A percentile compares a stretch with the other conserved stretches of the same genome.
phyloP scores from a whole-genome alignment of 2,797 vertebrate genomes.

The Sebastolobus altivelis region DNA sequence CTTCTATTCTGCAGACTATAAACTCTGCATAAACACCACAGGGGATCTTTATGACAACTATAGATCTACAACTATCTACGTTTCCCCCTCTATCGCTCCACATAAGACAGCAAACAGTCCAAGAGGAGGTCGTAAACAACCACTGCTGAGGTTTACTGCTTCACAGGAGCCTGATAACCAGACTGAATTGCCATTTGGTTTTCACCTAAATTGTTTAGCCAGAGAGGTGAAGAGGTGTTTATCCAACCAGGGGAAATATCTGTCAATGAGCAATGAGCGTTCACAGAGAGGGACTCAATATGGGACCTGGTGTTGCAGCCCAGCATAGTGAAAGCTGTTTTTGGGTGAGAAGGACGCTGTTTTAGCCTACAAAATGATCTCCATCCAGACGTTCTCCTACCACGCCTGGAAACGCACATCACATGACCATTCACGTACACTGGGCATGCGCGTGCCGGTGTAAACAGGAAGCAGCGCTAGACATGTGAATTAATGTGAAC shows the following conservation, averaged over 20 bases:
- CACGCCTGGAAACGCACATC: too few species aligned
- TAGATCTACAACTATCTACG: neutral
- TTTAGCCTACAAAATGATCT: neutral
- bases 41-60: neutral
- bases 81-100: neutral
- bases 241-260: neutral
- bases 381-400: too few species aligned
- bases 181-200: neutral
- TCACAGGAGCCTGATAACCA: neutral
- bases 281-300: neutral
- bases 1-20: neutral
- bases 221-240: neutral
- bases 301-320: neutral
- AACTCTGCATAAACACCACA: neutral
- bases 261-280: neutral
- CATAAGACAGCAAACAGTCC: neutral
- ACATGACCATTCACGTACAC: too few species aligned
- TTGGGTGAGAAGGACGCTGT: neutral
- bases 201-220: neutral
- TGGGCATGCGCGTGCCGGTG: too few species aligned
- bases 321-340: neutral
- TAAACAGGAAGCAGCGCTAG: too few species aligned
- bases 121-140: neutral
- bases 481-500: too few species aligned
- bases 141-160: neutral